Evolutionary conservation across 2,797 vertebrate genomes (phyloP), one percentile per base, ranked within the genome.

Genomic region (Diplodus sargus): DNA sequence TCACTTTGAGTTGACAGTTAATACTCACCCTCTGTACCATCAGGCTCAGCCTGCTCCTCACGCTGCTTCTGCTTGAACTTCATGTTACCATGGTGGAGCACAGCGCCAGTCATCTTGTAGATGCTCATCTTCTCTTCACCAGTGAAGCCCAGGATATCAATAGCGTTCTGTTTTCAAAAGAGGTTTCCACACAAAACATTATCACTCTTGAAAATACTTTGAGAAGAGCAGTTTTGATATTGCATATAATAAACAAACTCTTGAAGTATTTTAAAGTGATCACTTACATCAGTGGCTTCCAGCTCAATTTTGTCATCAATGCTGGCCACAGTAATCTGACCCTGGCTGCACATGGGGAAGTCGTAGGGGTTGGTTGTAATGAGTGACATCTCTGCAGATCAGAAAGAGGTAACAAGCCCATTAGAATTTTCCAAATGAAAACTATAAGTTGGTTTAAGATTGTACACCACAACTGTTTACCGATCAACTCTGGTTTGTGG

Each of bases 291-390:
- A 78, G 97, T 98, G 4, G 97, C 97, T 82, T 96, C 95, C 79
- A 98, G 49, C 85, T 98, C 97, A 65, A 96, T 96, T 83, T 95
- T 94, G 87, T 98, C 97, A 91, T 98, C 89, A 88, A 97, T 97
- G 74, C 96, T 97, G 74, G 96, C 89, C 62, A 98, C 97, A 69
- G 89, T 94, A 81, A 97, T 96, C 87, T 98, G 97, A 51, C 97
- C 97, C 92, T 94, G 93, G 83, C 97, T 97, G 84, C 95, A 94
- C 86, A 95, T 96, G 18, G 94, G 95, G 76, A 78, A 97, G 87
- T 97, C 97, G 2, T 96, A 98, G 2, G 97, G 97, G 87, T 98
- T 98, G 91, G 95, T 97, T 79, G 96, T 95, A 65, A 97, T 95
- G 66, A 98, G 95, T 5, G 96, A 86, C 95, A 96, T 91, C 77